These are phyloP conservation scores for Myocastor coypus DNA, from an alignment of 2,113 vertebrate genomes.

Conservation along the genomic window DNA sequence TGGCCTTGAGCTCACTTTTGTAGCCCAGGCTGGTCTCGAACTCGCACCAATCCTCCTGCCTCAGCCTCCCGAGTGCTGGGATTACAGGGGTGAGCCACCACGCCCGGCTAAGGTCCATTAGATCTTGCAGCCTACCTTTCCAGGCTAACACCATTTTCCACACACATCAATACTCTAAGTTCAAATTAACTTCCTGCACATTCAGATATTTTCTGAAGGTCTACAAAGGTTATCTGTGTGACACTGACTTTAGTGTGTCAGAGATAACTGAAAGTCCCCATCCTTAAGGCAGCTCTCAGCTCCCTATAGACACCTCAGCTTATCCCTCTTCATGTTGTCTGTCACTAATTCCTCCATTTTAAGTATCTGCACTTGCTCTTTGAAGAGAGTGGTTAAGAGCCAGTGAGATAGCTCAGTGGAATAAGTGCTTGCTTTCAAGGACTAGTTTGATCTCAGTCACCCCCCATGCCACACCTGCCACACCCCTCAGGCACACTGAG, in stretches of 20 bases:
- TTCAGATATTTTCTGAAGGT: not conserved
- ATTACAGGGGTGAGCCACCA: too few species aligned
- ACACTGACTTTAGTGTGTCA: not conserved
- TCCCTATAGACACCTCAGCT: not conserved
- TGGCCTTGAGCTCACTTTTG: too few species aligned
- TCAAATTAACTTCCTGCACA: not conserved
- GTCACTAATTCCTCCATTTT: not conserved
- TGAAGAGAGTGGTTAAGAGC: not conserved
- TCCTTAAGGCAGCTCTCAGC: not conserved
- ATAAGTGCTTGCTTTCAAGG: too few species aligned
- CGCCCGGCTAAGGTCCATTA: not conserved
- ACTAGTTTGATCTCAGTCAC: too few species aligned
- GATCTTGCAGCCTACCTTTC: not conserved
- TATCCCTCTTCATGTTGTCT: not conserved
- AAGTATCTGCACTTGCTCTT: conserved; percentile 2
- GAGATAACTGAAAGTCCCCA: not conserved
- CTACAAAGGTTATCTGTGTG: not conserved
- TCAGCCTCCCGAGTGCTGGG: too few species aligned
- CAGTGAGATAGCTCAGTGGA: too few species aligned
- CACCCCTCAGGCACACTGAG: too few species aligned
- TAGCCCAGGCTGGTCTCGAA: too few species aligned
- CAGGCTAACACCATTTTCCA: not conserved
- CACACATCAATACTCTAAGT: not conserved
- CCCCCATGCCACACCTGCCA: too few species aligned
- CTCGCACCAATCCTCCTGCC: too few species aligned